Base-by-base conservation (phyloP, 2,888 invertebrate genomes). In the Teinopalpus imperialis region DNA sequence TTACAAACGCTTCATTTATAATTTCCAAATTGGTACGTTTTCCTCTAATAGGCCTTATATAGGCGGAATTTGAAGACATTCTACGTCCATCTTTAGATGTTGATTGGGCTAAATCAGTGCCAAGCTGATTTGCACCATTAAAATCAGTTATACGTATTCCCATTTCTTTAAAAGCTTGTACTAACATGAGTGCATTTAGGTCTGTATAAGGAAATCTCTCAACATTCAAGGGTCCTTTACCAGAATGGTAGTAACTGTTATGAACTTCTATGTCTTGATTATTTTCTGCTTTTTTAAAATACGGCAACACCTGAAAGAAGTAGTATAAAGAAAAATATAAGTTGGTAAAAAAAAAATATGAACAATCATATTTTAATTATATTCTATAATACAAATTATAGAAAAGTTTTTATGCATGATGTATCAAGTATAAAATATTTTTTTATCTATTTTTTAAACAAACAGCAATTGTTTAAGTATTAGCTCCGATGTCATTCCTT, bases 281-380 rank as follows among this genome's bases (percentile, higher is more conserved):
- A 54, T 92, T 85, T 74, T 93, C 93, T 0, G 92, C 86, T 73
- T 92, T 93, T 42, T 90, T 91, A 69, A 93, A 95, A 66, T 94
- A 95, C 0, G 93, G 93, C 8, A 94, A 76, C 0, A 93, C 78
- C 89, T 89, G 74, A 3, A 77, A 78, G 18, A 16, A 4, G 4
- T 16, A 16, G 2, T 16, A 16, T 16, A 3, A 2, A 16, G 16
- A 16, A 16, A n/a, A n/a, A n/a, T n/a, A n/a, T n/a, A n/a, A n/a
- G n/a, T n/a, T n/a, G n/a, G n/a, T n/a, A n/a, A n/a, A n/a, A n/a
- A n/a, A n/a, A n/a, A n/a, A n/a, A n/a, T n/a, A n/a, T n/a, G n/a
- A n/a, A n/a, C n/a, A n/a, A n/a, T n/a, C n/a, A n/a, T n/a, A n/a
- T n/a, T n/a, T n/a, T n/a, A n/a, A n/a, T n/a, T n/a, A n/a, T n/a